Conservation (phyloP, 2,113 vertebrate species). For the Silurus asotus region DNA sequence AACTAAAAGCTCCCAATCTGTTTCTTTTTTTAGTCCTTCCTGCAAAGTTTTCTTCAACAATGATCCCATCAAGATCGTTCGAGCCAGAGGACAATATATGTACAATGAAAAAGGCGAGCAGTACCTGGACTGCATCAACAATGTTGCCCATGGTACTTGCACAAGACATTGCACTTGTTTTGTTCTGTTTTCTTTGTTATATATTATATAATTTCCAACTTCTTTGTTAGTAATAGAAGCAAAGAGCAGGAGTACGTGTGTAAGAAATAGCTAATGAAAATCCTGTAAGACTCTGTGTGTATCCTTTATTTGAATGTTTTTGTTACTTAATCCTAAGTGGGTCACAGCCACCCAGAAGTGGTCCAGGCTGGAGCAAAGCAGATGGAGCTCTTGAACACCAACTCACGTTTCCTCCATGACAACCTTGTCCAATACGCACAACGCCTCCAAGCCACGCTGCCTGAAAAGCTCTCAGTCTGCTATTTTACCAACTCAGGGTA, state of each 20-base stretch:
- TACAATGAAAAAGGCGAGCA: slow-evolving; percentile 85
- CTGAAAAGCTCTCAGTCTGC: slow-evolving; percentile 86
- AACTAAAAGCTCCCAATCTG: not conserved
- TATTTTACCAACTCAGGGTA: slow-evolving; percentile 99
- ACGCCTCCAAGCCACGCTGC: slow-evolving; percentile 84
- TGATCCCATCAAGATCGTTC: slow-evolving; percentile 92
- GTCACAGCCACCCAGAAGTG: slow-evolving; percentile 92
- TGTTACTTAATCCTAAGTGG: slow-evolving; percentile 71
- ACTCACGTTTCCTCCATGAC: slow-evolving; percentile 94
- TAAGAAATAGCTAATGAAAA: not conserved
- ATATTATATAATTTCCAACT: not conserved
- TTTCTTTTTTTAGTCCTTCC: slow-evolving; percentile 78
- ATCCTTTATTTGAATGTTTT: not conserved
- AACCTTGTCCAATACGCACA: slow-evolving; percentile 89
- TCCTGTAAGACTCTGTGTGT: not conserved
- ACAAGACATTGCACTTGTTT: not conserved
- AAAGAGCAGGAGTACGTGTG: not conserved
- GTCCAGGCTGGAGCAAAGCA: slow-evolving; percentile 84
- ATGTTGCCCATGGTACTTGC: slow-evolving; percentile 90
- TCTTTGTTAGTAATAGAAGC: not conserved
- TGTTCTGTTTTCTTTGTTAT: not conserved
- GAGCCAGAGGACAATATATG: slow-evolving; percentile 90
- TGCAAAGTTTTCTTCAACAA: slow-evolving; percentile 94
- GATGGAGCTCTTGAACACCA: slow-evolving; percentile 96
- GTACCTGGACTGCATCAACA: slow-evolving; percentile 97